Conservation (phyloP, 2,888 invertebrate species). For the Hyles lineata region DNA sequence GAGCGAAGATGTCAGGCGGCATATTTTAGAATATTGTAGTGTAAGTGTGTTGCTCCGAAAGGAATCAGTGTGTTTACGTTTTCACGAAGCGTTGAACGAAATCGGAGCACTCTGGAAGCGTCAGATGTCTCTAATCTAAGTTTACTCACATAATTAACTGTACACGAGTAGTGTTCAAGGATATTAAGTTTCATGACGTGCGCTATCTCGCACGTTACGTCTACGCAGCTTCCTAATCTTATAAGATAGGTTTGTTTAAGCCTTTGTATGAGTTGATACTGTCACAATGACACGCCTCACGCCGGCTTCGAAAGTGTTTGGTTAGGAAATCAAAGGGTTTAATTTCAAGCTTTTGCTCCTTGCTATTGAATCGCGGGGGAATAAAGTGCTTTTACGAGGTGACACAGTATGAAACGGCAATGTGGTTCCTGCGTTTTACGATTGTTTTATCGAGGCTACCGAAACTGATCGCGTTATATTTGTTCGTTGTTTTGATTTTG, state of each 20-base stretch:
- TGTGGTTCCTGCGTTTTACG: slow-evolving; percentile 59
- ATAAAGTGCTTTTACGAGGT: slow-evolving; percentile 61
- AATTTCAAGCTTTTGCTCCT: slow-evolving; percentile 18
- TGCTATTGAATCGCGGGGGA: slow-evolving; percentile 33
- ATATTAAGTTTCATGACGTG: slow-evolving; percentile 68
- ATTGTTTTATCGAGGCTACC: slow-evolving; percentile 62
- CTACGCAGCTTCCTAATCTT: slow-evolving; percentile 51
- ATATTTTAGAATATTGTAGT: slow-evolving; percentile 35
- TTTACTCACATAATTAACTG: slow-evolving; percentile 67
- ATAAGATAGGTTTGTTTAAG: slow-evolving; percentile 46
- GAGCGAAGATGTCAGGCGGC: slow-evolving; percentile 48
- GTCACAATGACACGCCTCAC: slow-evolving; percentile 45
- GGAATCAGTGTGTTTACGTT: slow-evolving; percentile 41
- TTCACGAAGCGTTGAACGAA: slow-evolving; percentile 50
- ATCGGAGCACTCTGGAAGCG: slow-evolving; percentile 60
- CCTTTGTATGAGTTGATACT: slow-evolving; percentile 59
- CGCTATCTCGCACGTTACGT: slow-evolving; percentile 58
- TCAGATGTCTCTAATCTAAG: slow-evolving; percentile 64
- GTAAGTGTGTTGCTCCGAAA: background rate
- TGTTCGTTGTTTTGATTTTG: slow-evolving; percentile 70
- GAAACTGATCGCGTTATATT: slow-evolving; percentile 66
- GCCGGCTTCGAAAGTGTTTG: slow-evolving; percentile 30
- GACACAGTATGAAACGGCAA: slow-evolving; percentile 58
- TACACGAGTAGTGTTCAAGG: slow-evolving; percentile 65
- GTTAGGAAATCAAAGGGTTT: slow-evolving; percentile 27